phyloP scores from a whole-genome alignment of 2,797 vertebrate species.

The Phataginus tricuspis region DNA sequence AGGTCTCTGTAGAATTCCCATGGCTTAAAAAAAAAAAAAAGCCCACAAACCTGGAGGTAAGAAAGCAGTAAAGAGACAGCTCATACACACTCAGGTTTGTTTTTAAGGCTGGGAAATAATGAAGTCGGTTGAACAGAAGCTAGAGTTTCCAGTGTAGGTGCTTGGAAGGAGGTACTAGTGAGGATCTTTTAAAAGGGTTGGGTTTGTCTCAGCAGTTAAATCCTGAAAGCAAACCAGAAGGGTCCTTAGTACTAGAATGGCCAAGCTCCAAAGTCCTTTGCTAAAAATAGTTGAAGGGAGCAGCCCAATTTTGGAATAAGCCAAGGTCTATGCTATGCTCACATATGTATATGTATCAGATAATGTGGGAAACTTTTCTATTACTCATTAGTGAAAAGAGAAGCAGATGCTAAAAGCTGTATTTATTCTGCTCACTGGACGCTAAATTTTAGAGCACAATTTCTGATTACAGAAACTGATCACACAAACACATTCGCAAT shows the following conservation, averaged over 20 bases:
- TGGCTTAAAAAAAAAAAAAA: background rate
- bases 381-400: background rate
- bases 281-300: conserved; percentile 73
- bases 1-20: background rate
- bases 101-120: conserved; percentile 27
- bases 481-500: conserved; percentile 39
- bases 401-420: background rate
- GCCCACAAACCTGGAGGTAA: background rate
- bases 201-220: background rate
- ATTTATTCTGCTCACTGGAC: conserved; percentile 20
- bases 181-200: background rate
- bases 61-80: background rate
- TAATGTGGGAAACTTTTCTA: conserved; percentile 6
- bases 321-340: background rate
- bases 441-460: conserved; percentile 46
- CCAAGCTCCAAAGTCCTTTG: conserved; percentile 52
- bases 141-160: background rate
- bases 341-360: background rate
- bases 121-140: background rate
- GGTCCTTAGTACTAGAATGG: conserved; percentile 49
- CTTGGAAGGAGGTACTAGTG: background rate
- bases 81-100: background rate
- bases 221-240: conserved; percentile 38
- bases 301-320: conserved; percentile 50
- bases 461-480: conserved; percentile 17